These are phyloP conservation scores for Scolanthus callimorphus DNA, from an alignment of 92 coral and sea anemone species.

Conservation along the genomic window DNA sequence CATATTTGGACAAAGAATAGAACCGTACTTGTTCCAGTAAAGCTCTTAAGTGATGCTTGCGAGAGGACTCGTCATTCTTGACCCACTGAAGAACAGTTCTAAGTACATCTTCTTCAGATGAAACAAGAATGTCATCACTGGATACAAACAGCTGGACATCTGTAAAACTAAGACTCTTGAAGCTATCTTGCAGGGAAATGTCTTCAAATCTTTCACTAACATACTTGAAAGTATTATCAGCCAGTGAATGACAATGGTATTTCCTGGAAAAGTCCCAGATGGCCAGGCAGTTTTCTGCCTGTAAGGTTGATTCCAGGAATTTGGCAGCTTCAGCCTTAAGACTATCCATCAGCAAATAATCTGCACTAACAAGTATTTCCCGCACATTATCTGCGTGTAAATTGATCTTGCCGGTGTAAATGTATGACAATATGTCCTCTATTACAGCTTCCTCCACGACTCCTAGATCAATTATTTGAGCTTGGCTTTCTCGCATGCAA, in stretches of 20 bases:
- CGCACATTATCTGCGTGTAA: conserved; percentile 4
- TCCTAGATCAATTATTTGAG: conserved; percentile 6
- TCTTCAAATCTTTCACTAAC: conserved; percentile 1
- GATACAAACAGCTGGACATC: conserved; percentile 1
- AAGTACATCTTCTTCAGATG: conserved; percentile 20
- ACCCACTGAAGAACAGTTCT: conserved; percentile 22
- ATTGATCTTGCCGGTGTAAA: conserved; percentile 21
- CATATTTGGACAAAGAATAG: conserved; percentile 22
- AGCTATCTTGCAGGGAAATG: conserved; percentile 1
- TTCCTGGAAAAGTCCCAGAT: conserved; percentile 7
- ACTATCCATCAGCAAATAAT: conserved; percentile 22
- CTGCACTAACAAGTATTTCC: conserved; percentile 22
- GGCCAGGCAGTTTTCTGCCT: conserved; percentile 13
- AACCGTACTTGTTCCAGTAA: conserved; percentile 7
- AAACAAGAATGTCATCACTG: conserved; percentile 14
- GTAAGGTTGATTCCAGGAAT: conserved; percentile 5
- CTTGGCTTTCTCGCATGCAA: conserved; percentile 10
- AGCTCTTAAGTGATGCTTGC: conserved; percentile 1
- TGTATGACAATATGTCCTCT: conserved; percentile 9
- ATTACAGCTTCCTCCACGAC: background rate
- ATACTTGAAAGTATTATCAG: background rate
- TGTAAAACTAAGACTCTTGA: conserved; percentile 12
- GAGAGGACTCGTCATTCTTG: conserved; percentile 9
- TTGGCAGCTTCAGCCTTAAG: conserved; percentile 12
- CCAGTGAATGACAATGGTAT: conserved; percentile 8